A percentile compares a stretch with the other conserved stretches of the same genome.
phyloP scores from a whole-genome alignment of 2,797 vertebrate genomes.

The Acomys russatus region DNA sequence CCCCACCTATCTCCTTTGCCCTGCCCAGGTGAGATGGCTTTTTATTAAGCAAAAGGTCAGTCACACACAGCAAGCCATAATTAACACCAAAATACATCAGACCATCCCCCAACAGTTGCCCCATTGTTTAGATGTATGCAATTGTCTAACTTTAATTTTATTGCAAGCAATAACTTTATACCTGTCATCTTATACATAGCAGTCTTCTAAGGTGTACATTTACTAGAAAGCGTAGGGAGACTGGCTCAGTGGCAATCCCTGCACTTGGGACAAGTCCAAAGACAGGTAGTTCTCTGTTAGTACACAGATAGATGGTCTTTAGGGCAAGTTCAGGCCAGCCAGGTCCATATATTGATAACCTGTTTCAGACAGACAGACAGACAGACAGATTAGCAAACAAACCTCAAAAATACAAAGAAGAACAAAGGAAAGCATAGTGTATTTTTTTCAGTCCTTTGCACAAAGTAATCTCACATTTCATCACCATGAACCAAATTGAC shows the following conservation, averaged over 20 bases:
- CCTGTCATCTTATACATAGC: background rate
- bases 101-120: background rate
- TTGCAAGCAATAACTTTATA: background rate
- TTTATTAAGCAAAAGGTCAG: too few species aligned
- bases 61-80: too few species aligned
- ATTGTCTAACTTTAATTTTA: background rate
- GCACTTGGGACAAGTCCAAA: too few species aligned
- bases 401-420: background rate
- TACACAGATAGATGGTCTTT: background rate
- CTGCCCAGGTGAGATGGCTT: too few species aligned
- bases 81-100: too few species aligned
- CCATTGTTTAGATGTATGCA: background rate
- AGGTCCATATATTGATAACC: background rate
- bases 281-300: background rate
- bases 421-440: background rate
- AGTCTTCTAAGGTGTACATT: background rate
- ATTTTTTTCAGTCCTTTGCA: background rate
- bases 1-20: too few species aligned
- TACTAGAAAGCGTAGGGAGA: background rate
- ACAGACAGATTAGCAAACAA: background rate
- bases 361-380: background rate
- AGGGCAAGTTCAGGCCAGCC: background rate
- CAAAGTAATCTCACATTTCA: constrained; percentile 48
- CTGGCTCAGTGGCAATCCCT: too few species aligned
- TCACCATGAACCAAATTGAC: background rate